Evolutionary conservation across 1,140 invertebrate genomes (phyloP).

Genomic region (Manduca sexta): DNA sequence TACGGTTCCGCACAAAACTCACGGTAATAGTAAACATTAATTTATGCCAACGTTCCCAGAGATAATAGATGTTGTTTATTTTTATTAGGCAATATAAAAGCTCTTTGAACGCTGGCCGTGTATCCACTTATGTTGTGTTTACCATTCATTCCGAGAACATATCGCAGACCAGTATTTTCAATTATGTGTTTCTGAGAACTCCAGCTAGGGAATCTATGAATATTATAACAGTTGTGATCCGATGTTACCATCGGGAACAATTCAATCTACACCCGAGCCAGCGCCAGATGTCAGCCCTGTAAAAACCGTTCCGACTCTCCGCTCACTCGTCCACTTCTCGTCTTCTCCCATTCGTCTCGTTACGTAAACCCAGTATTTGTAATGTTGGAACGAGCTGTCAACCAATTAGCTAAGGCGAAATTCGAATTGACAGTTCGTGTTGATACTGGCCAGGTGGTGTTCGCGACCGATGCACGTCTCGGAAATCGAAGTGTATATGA

Average conservation of each 20-base stretch:
- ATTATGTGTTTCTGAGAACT: neutral
- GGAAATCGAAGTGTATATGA: conserved; percentile 38
- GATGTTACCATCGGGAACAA: neutral
- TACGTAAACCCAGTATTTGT: conserved; percentile 30
- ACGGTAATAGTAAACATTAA: neutral
- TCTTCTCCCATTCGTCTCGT: conserved; percentile 12
- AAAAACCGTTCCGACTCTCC: neutral
- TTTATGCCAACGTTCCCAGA: neutral
- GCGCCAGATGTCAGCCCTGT: neutral
- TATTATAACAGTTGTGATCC: conserved; percentile 1
- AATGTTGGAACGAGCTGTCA: conserved; percentile 43
- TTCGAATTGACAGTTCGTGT: conserved; percentile 59
- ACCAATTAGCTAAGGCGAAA: conserved; percentile 51
- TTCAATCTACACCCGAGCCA: neutral
- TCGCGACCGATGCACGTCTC: conserved; percentile 25
- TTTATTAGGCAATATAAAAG: neutral
- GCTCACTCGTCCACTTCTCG: neutral
- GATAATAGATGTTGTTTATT: conserved; percentile 1
- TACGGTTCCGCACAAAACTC: neutral
- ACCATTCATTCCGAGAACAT: too few relatives aligned
- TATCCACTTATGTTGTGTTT: neutral
- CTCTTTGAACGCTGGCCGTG: neutral
- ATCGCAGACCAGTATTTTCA: neutral
- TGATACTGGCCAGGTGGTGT: conserved; percentile 55
- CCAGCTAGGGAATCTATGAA: neutral